Evolutionary conservation across 2,113 vertebrate genomes (phyloP).

Genomic region (Motacilla alba): DNA sequence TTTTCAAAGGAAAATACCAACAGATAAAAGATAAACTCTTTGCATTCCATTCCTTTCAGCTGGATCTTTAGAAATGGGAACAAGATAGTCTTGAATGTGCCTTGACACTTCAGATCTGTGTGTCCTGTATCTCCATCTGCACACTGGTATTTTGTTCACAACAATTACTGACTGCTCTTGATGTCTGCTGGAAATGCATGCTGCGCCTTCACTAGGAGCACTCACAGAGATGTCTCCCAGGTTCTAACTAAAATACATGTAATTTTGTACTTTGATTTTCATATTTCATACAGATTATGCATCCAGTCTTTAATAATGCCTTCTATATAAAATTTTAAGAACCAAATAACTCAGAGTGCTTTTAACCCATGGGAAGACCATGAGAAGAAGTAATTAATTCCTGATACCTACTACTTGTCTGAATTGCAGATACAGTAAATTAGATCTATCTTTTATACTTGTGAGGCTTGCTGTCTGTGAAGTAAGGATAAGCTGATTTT

Average conservation of each 20-base stretch:
- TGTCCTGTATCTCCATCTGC: neutral
- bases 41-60: slow-evolving; percentile 20
- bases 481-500: neutral
- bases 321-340: neutral
- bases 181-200: neutral
- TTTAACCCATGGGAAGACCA: neutral
- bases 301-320: neutral
- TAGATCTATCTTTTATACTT: neutral
- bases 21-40: slow-evolving; percentile 21
- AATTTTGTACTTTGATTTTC: neutral
- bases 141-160: neutral
- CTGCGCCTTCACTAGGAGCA: neutral
- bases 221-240: neutral
- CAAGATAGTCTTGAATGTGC: slow-evolving; percentile 31
- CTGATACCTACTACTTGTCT: neutral
- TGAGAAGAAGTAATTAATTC: neutral
- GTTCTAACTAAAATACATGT: neutral
- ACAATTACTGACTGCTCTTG: neutral
- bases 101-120: slow-evolving; percentile 16
- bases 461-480: neutral
- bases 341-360: neutral
- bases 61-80: slow-evolving; percentile 45
- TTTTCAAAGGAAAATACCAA: neutral
- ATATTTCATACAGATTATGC: neutral
- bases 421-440: neutral